Conservation (phyloP, 2,888 invertebrate genomes). For the Chymomyza fuscimana region DNA sequence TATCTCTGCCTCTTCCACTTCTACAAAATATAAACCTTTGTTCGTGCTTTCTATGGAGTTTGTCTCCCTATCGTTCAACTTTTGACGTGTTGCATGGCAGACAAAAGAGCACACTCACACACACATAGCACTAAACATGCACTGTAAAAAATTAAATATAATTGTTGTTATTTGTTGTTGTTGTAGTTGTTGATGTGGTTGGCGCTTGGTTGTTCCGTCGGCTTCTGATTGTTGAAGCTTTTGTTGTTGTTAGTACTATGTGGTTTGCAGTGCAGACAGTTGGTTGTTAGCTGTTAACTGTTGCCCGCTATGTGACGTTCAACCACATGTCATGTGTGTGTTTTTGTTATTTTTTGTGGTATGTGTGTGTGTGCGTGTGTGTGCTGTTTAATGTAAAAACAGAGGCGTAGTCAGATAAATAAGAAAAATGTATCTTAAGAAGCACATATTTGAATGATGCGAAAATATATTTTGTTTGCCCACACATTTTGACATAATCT, state of each 20-base stretch:
- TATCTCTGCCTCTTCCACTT: not conserved
- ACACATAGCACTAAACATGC: conserved; percentile 13
- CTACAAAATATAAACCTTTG: not conserved
- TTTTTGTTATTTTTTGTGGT: conserved; percentile 31
- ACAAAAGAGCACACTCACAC: conserved; percentile 45
- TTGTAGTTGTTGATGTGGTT: conserved; percentile 46
- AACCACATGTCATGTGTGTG: conserved; percentile 55
- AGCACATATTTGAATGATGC: no score
- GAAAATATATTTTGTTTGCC: no score
- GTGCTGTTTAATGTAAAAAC: not conserved
- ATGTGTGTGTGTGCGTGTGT: conserved; percentile 8
- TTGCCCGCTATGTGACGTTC: conserved; percentile 24
- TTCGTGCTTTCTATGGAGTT: conserved; percentile 16
- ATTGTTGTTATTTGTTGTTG: conserved; percentile 50
- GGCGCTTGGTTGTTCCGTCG: conserved; percentile 30
- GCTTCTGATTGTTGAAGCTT: not conserved
- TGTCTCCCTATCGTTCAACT: conserved; percentile 64
- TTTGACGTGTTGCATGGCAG: conserved; percentile 65
- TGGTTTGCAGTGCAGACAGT: no score
- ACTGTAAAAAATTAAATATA: conserved; percentile 66
- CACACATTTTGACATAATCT: no score
- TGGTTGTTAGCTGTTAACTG: conserved; percentile 22
- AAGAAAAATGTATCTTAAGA: no score
- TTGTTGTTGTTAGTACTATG: not conserved
- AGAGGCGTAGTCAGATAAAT: no score